Conservation (phyloP, 2,888 invertebrate species). For the Antheraea assamensis region DNA sequence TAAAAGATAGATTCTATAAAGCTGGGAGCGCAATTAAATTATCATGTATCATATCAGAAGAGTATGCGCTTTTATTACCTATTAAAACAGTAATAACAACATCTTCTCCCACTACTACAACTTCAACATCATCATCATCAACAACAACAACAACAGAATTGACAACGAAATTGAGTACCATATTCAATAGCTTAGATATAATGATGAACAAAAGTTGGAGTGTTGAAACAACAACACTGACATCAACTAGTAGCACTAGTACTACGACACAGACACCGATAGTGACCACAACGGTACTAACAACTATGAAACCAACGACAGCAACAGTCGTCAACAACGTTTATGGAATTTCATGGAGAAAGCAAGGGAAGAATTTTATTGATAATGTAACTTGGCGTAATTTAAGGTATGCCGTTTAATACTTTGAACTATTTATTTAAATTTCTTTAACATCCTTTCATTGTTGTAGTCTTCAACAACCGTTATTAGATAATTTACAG, state of each 20-base stretch:
- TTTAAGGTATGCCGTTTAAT: conserved; percentile 58
- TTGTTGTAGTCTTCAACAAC: neutral
- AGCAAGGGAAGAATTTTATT: conserved; percentile 71
- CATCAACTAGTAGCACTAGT: conserved; percentile 74
- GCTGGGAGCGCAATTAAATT: conserved; percentile 88
- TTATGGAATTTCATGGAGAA: conserved; percentile 74
- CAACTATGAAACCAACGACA: conserved; percentile 53
- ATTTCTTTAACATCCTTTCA: neutral
- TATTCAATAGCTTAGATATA: conserved; percentile 77
- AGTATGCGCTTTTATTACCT: conserved; percentile 58
- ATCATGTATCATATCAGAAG: conserved; percentile 81
- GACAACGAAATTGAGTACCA: conserved; percentile 71
- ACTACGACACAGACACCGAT: conserved; percentile 62
- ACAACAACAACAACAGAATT: conserved; percentile 67
- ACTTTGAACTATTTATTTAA: neutral
- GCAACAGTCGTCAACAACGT: conserved; percentile 67
- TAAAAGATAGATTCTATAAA: conserved; percentile 88
- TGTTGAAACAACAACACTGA: conserved; percentile 73
- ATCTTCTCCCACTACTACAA: conserved; percentile 44
- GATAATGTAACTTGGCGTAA: conserved; percentile 72
- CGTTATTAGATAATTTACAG: neutral
- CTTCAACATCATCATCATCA: conserved; percentile 47
- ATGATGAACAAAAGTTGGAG: conserved; percentile 80
- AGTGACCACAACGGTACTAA: conserved; percentile 51
- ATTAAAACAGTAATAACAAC: conserved; percentile 57